Evolutionary conservation across 2,797 vertebrate genomes (phyloP).

Genomic region (Rhinichthys osculus): DNA sequence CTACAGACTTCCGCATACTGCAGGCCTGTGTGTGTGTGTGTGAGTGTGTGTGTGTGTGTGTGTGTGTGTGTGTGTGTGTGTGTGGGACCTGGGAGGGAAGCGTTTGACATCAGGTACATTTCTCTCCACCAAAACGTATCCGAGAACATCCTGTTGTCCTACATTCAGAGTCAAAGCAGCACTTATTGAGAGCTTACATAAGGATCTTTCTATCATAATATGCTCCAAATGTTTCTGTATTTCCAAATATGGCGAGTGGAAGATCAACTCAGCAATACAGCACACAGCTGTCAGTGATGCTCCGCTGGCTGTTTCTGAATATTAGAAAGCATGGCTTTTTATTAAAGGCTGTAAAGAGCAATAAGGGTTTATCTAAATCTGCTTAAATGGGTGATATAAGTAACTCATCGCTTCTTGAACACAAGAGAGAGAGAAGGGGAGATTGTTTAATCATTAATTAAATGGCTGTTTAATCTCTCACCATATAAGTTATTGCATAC

Average conservation of each 20-base stretch:
- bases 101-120: constrained; percentile 7
- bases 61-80: neutral
- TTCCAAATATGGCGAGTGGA: constrained; percentile 13
- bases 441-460: constrained; percentile 6
- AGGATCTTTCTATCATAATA: constrained; percentile 27
- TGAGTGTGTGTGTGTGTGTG: constrained; percentile 29
- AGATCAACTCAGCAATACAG: neutral
- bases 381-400: neutral
- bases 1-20: constrained; percentile 32
- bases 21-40: neutral
- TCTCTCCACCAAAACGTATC: neutral
- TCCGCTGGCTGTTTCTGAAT: neutral
- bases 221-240: neutral
- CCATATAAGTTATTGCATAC: constrained; percentile 1
- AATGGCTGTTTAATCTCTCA: constrained; percentile 6
- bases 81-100: constrained; percentile 13
- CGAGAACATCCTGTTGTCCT: constrained; percentile 4
- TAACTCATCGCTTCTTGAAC: neutral
- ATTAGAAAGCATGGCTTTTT: neutral
- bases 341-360: neutral
- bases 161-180: neutral
- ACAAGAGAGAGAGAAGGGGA: neutral
- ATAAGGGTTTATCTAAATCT: constrained; percentile 14
- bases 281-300: neutral
- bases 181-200: constrained; percentile 8